Percentiles rank a stretch among this genome's conserved stretches.
phyloP scores from a whole-genome alignment of 2,113 vertebrate species.

The Saccopteryx bilineata region DNA sequence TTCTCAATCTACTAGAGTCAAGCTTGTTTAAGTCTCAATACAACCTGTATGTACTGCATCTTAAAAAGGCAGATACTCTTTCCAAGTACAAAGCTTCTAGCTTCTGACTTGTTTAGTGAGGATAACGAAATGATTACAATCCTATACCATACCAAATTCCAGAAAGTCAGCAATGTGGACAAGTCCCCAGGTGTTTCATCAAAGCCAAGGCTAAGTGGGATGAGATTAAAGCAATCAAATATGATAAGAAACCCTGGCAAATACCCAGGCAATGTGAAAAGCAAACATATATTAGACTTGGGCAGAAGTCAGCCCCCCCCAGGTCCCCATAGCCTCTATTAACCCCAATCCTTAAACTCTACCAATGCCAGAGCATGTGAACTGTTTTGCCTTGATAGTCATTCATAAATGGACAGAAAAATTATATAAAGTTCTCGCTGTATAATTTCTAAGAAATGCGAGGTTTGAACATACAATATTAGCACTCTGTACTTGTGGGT shows the following conservation, averaged over 20 bases:
- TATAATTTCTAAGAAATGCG: background rate
- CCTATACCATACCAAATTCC: background rate
- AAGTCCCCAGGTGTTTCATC: background rate
- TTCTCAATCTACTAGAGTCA: conserved; percentile 20
- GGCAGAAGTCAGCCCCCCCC: background rate
- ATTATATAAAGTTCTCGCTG: background rate
- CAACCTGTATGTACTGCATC: background rate
- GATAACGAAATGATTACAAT: conserved; percentile 9
- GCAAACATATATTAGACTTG: background rate
- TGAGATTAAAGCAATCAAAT: background rate
- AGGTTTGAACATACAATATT: background rate
- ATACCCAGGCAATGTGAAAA: conserved; percentile 21
- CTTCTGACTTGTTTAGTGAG: background rate
- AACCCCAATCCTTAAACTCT: background rate
- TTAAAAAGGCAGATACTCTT: conserved; percentile 42
- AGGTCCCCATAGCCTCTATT: background rate
- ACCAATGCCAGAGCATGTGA: background rate
- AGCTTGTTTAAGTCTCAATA: conserved; percentile 18
- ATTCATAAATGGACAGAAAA: conserved; percentile 45
- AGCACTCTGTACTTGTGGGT: background rate
- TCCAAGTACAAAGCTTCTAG: conserved; percentile 40
- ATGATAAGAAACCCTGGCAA: conserved; percentile 30
- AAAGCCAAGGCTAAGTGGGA: conserved; percentile 16
- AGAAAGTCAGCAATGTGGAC: background rate
- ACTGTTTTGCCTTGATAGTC: background rate